These are phyloP conservation scores for Parotocinclus haroldoi DNA, from an alignment of 2,797 vertebrate species.

Conservation along the genomic window DNA sequence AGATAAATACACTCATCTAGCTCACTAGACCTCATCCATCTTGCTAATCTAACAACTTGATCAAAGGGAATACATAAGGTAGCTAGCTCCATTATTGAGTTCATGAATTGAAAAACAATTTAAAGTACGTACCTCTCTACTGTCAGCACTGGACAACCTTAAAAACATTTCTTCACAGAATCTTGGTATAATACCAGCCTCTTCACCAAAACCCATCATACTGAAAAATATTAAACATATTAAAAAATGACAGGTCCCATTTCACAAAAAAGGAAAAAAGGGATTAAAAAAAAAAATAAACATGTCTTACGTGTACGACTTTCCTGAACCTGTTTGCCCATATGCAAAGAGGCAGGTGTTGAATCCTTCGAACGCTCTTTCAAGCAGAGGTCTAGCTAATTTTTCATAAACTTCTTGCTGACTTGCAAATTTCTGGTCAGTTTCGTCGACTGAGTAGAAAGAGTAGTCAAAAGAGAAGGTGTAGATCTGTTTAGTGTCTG, in stretches of 20 bases:
- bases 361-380: constrained; percentile 89
- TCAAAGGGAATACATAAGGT: no score
- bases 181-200: constrained; percentile 88
- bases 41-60: no score
- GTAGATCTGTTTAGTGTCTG: constrained; percentile 77
- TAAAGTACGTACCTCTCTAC: constrained; percentile 69
- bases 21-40: no score
- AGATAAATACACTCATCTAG: no score
- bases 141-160: constrained; percentile 68
- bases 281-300: background rate
- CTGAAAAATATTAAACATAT: constrained; percentile 59
- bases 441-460: constrained; percentile 85
- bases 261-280: background rate
- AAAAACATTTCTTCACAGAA: constrained; percentile 90
- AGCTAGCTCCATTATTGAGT: no score
- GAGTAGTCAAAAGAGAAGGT: constrained; percentile 83
- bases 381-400: constrained; percentile 81
- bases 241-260: background rate
- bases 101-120: no score
- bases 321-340: constrained; percentile 95
- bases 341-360: constrained; percentile 95
- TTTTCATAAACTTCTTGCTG: constrained; percentile 80
- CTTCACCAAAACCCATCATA: constrained; percentile 95
- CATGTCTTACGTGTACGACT: constrained; percentile 90
- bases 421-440: constrained; percentile 72